Percentiles rank a stretch among this genome's conserved stretches.
Evolutionary conservation across 1,140 invertebrate species (phyloP).

Genomic region (Ladona fulva): DNA sequence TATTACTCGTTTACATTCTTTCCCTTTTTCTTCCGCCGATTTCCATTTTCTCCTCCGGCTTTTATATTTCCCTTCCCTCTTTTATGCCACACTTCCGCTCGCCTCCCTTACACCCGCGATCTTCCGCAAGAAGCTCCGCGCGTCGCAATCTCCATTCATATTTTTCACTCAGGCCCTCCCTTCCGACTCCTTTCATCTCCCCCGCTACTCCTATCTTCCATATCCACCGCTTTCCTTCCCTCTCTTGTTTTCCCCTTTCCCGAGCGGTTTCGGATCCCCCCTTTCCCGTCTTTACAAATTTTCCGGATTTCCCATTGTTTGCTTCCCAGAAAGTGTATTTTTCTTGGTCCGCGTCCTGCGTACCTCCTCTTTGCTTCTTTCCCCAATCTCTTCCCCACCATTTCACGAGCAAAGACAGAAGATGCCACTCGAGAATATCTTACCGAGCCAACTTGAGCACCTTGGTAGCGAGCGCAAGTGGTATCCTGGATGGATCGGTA

Average conservation of each 20-base stretch:
- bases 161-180: too few species aligned
- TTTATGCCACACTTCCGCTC: background rate
- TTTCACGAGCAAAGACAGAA: background rate
- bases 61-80: background rate
- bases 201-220: background rate
- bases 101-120: too few species aligned
- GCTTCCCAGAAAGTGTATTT: background rate
- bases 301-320: background rate
- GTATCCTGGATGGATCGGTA: too few species aligned
- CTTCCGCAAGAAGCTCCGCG: too few species aligned
- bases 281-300: background rate
- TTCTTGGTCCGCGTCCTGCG: background rate
- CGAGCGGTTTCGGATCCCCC: background rate
- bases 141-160: too few species aligned
- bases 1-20: background rate
- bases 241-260: background rate
- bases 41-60: background rate
- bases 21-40: background rate
- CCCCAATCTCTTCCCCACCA: background rate
- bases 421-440: too few species aligned
- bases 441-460: too few species aligned
- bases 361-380: background rate
- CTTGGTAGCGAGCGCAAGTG: too few species aligned
- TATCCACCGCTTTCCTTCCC: background rate
- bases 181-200: background rate